Evolutionary conservation across 2,113 vertebrate species (phyloP).

Genomic region (Scopus umbretta): DNA sequence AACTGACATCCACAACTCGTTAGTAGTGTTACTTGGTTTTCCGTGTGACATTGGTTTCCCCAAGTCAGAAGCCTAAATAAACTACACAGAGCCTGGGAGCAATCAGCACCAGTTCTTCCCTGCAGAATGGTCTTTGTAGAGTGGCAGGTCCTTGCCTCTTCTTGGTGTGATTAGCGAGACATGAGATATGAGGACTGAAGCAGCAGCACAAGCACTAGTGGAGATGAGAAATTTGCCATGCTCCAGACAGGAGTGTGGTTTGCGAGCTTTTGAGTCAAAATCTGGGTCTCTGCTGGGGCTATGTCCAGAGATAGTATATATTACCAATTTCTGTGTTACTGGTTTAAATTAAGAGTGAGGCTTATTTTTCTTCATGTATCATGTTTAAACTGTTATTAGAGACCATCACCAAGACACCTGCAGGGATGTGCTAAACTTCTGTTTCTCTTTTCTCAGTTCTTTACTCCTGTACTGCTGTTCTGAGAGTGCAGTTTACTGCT

Average conservation of each 20-base stretch:
- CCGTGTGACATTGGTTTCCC: slow-evolving; percentile 62
- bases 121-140: slow-evolving; percentile 4
- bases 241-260: not conserved
- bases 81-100: not conserved
- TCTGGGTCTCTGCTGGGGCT: not conserved
- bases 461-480: not conserved
- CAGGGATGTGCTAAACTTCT: not conserved
- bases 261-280: slow-evolving; percentile 28
- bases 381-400: not conserved
- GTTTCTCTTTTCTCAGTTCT: not conserved
- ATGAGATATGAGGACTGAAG: slow-evolving; percentile 14
- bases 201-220: not conserved
- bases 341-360: slow-evolving; percentile 17
- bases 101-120: not conserved
- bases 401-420: not conserved
- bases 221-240: slow-evolving; percentile 15
- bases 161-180: slow-evolving; percentile 46
- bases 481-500: not conserved
- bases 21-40: slow-evolving; percentile 56
- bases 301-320: not conserved
- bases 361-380: not conserved
- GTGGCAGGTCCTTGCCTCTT: not conserved
- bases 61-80: slow-evolving; percentile 47
- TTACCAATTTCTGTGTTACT: not conserved
- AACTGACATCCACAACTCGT: slow-evolving; percentile 67